These are phyloP conservation scores for Heliconius sara DNA, from an alignment of 2,888 invertebrate genomes.

Conservation along the genomic window DNA sequence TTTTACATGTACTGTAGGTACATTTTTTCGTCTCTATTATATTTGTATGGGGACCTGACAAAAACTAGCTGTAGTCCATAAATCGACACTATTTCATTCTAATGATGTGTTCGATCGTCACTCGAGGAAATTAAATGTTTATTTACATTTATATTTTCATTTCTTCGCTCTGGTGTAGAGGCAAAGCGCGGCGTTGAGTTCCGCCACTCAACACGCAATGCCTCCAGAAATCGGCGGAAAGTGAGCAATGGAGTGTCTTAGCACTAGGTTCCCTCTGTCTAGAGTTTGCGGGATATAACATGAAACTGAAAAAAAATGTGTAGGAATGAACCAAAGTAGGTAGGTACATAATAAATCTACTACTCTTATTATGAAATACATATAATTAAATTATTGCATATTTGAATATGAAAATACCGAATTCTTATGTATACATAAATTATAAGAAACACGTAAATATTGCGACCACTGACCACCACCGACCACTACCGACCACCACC, in stretches of 20 bases:
- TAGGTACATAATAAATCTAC: background rate
- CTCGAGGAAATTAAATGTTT: too few species aligned
- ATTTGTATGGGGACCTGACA: background rate
- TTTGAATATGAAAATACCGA: background rate
- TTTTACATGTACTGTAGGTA: background rate
- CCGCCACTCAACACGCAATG: too few species aligned
- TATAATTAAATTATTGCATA: background rate
- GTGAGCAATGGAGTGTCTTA: too few species aligned
- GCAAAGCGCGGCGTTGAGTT: too few species aligned
- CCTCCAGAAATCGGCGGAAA: too few species aligned
- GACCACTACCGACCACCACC: background rate
- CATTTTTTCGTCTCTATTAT: background rate
- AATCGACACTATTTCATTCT: background rate
- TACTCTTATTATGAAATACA: background rate
- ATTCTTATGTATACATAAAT: conserved; percentile 6
- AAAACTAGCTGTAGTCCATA: background rate
- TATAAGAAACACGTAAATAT: background rate
- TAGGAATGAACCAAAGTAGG: background rate
- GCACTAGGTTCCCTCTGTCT: too few species aligned
- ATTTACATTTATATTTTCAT: too few species aligned
- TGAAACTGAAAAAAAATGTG: background rate
- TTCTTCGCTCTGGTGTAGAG: too few species aligned
- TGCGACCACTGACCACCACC: background rate
- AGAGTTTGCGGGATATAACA: too few species aligned
- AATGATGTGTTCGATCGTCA: too few species aligned